Percentiles rank a stretch among this genome's conserved stretches.
Evolutionary conservation across 37 sponge, comb jelly and placozoan species (phyloP).

Genomic region (Aphrocallistes beatrix): DNA sequence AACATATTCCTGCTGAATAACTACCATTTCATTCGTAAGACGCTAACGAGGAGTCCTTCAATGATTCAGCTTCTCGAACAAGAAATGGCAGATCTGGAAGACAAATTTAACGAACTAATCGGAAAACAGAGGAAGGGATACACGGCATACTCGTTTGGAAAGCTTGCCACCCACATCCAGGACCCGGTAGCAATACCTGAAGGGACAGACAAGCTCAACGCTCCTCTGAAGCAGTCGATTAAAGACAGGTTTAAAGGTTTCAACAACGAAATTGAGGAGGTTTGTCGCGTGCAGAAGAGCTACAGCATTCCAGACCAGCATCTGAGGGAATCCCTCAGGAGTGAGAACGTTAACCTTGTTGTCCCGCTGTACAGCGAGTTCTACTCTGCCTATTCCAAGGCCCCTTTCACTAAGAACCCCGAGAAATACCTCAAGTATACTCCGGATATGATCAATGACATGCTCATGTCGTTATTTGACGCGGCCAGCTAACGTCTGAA

Average conservation of each 20-base stretch:
- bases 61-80: slow-evolving; percentile 59
- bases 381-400: slow-evolving; percentile 39
- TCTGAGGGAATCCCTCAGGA: slow-evolving; percentile 38
- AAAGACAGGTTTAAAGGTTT: slow-evolving; percentile 93
- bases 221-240: slow-evolving; percentile 39
- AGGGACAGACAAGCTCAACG: slow-evolving; percentile 29
- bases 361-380: slow-evolving; percentile 46
- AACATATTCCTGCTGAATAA: slow-evolving; percentile 79
- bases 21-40: slow-evolving; percentile 64
- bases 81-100: slow-evolving; percentile 44
- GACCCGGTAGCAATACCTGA: not conserved
- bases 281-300: slow-evolving; percentile 47
- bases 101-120: slow-evolving; percentile 40
- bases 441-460: slow-evolving; percentile 41
- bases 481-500: slow-evolving; percentile 14
- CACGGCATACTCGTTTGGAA: not conserved
- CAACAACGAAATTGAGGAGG: slow-evolving; percentile 75
- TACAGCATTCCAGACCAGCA: slow-evolving; percentile 69
- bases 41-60: slow-evolving; percentile 32
- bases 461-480: slow-evolving; percentile 67
- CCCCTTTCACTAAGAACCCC: slow-evolving; percentile 69
- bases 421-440: slow-evolving; percentile 79
- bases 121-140: slow-evolving; percentile 38
- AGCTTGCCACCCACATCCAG: not conserved
- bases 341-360: slow-evolving; percentile 43